phyloP scores from a whole-genome alignment of 2,888 invertebrate species.

The Luperina testacea region DNA sequence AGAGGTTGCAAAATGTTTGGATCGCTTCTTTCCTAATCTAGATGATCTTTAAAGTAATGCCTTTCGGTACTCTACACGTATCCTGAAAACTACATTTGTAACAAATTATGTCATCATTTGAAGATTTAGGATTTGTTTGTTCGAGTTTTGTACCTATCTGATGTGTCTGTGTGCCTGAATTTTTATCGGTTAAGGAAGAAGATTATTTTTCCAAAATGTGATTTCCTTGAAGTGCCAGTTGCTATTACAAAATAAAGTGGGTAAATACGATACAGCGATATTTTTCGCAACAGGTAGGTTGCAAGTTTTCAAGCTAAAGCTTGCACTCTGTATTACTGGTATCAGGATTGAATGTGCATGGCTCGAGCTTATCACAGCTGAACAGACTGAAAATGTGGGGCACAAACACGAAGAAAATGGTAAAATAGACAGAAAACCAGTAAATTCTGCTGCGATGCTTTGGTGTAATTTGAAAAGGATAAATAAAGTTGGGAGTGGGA shows the following conservation, averaged over 20 bases:
- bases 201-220: conserved; percentile 3
- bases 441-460: not conserved
- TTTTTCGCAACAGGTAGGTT: conserved; percentile 49
- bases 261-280: conserved; percentile 17
- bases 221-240: not conserved
- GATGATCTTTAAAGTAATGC: conserved; percentile 29
- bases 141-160: not conserved
- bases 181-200: not conserved
- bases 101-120: conserved; percentile 29
- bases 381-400: conserved; percentile 34
- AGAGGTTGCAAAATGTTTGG: conserved; percentile 35
- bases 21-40: conserved; percentile 26
- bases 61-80: conserved; percentile 2
- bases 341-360: conserved; percentile 39
- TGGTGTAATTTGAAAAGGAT: conserved; percentile 14
- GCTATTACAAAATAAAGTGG: conserved; percentile 5
- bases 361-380: conserved; percentile 34
- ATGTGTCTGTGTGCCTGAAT: not conserved
- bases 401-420: conserved; percentile 23
- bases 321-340: conserved; percentile 38
- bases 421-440: conserved; percentile 9
- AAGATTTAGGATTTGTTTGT: conserved; percentile 21
- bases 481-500: not conserved
- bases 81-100: conserved; percentile 32
- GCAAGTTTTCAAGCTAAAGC: conserved; percentile 32